A percentile compares a stretch with the other conserved stretches of the same genome.
These are phyloP conservation scores for Alloplasta piceator DNA, from an alignment of 2,888 invertebrate genomes.

Conservation along the genomic window DNA sequence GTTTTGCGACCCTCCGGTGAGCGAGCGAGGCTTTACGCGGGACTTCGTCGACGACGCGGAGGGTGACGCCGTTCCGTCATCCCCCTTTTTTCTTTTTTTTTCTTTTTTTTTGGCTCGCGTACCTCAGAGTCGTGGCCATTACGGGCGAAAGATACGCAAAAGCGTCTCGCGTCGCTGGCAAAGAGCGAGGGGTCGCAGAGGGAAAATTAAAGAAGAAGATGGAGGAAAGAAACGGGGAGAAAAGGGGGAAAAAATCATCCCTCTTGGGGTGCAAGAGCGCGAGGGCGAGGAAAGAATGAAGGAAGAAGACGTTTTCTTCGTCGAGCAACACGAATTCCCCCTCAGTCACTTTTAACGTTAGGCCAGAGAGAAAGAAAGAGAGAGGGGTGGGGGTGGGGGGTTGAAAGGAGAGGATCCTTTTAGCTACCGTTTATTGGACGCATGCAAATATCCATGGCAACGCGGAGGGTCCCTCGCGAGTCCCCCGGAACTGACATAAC, in stretches of 20 bases:
- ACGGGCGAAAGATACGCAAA: constrained; percentile 62
- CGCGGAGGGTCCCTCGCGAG: constrained; percentile 59
- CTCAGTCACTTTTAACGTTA: constrained; percentile 81
- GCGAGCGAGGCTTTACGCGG: constrained; percentile 36
- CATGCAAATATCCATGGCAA: constrained; percentile 84
- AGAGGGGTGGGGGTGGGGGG: constrained; percentile 2
- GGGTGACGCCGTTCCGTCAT: constrained; percentile 55
- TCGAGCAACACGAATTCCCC: constrained; percentile 77
- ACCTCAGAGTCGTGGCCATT: constrained; percentile 76
- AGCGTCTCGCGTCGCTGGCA: constrained; percentile 31
- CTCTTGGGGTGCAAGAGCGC: constrained; percentile 28
- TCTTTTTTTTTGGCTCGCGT: not conserved
- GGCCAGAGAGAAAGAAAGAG: constrained; percentile 68
- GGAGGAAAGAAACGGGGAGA: constrained; percentile 37
- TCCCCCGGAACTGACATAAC: constrained; percentile 43
- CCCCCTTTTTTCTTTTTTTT: constrained; percentile 34
- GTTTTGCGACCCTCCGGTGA: constrained; percentile 55
- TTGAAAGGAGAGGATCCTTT: constrained; percentile 74
- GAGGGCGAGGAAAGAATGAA: constrained; percentile 59
- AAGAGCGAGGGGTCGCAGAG: constrained; percentile 52
- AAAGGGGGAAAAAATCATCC: constrained; percentile 27
- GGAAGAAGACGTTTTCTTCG: constrained; percentile 62
- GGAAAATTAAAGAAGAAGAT: constrained; percentile 41
- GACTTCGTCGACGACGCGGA: constrained; percentile 39
- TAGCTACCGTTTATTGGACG: constrained; percentile 83